Conservation (phyloP, 2,797 vertebrate species). For the Linurgus olivaceus region DNA sequence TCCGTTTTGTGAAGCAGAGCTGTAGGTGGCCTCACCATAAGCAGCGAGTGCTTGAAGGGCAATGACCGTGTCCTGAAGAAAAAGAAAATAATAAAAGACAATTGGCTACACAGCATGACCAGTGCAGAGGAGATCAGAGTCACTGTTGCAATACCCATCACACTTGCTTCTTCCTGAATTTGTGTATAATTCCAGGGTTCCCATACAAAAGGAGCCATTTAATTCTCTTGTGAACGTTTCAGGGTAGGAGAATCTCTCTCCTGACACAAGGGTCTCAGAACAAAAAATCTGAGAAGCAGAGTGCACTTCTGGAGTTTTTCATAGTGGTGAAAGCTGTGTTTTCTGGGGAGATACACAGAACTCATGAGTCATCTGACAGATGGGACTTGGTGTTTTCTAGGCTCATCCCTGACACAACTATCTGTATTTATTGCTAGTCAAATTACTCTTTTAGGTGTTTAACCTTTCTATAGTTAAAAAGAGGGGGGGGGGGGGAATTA, state of each 20-base stretch:
- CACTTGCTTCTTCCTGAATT: neutral
- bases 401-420: rapidly evolving
- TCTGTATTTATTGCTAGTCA: neutral
- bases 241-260: neutral
- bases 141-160: neutral
- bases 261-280: neutral
- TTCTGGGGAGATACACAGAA: neutral
- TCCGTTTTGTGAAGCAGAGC: conserved; percentile 49
- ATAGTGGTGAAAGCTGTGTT: neutral
- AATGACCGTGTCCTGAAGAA: conserved; percentile 84
- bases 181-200: neutral
- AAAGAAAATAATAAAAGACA: neutral
- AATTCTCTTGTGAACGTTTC: neutral
- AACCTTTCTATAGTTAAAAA: neutral
- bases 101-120: rapidly evolving
- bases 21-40: conserved; percentile 79
- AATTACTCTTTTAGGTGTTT: neutral
- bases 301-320: neutral
- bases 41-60: conserved; percentile 86
- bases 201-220: neutral
- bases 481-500: rapidly evolving
- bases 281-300: neutral
- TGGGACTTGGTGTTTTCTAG: neutral
- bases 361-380: neutral
- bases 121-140: neutral